A percentile compares a stretch with the other conserved stretches of the same genome.
phyloP scores from a whole-genome alignment of 2,888 invertebrate species.

The Drosophila infuscata region DNA sequence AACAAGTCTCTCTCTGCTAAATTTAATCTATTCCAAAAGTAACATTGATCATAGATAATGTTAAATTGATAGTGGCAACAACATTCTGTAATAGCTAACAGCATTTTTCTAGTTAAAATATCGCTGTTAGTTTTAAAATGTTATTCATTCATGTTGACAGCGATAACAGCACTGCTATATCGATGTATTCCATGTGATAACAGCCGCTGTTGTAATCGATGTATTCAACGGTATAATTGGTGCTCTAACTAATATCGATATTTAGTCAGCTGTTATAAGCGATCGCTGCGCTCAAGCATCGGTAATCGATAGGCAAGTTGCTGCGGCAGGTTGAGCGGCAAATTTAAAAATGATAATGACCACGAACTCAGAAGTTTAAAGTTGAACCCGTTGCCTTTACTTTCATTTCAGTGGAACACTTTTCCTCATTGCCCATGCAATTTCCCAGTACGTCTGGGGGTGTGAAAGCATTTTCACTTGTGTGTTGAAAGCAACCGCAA shows the following conservation, averaged over 20 bases:
- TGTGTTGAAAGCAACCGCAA: constrained; percentile 37
- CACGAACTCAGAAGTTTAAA: neutral
- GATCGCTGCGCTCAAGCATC: neutral
- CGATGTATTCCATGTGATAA: neutral
- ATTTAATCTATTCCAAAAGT: neutral
- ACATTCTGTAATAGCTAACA: constrained; percentile 8
- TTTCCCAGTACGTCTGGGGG: constrained; percentile 45
- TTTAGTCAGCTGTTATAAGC: neutral
- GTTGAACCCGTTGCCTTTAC: constrained; percentile 1
- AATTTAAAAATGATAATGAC: constrained; percentile 1
- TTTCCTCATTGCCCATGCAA: constrained; percentile 60
- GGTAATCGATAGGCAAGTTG: neutral
- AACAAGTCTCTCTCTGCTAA: neutral
- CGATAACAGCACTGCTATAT: neutral
- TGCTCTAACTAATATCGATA: neutral
- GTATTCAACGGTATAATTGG: neutral
- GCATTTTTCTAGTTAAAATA: neutral
- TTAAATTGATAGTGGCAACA: constrained; percentile 2
- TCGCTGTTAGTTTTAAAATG: neutral
- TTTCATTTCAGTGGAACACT: constrained; percentile 39
- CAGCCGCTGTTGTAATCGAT: neutral
- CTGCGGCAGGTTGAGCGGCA: neutral
- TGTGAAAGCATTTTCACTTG: constrained; percentile 57
- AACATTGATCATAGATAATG: neutral
- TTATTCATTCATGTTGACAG: neutral